A percentile compares a stretch with the other conserved stretches of the same genome.
These are phyloP conservation scores for Hylaeus volcanicus DNA, from an alignment of 1,140 invertebrate genomes.

Conservation along the genomic window DNA sequence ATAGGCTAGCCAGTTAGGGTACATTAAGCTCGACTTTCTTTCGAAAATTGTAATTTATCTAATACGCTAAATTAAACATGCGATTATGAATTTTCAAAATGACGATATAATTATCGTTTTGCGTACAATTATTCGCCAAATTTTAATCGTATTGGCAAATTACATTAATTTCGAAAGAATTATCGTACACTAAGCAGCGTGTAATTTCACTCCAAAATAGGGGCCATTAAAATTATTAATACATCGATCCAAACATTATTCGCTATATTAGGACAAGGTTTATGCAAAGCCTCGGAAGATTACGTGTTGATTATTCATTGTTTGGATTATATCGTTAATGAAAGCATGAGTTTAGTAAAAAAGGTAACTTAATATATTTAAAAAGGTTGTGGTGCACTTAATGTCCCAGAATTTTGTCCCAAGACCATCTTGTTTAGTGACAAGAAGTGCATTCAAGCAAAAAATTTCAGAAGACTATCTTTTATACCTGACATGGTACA, in stretches of 20 bases:
- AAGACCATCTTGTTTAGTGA: no score
- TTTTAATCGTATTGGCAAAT: not conserved
- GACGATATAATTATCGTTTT: not conserved
- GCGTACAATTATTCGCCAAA: not conserved
- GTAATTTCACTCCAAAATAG: not conserved
- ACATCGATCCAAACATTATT: not conserved
- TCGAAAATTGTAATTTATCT: not conserved
- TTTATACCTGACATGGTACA: no score
- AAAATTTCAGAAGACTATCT: no score
- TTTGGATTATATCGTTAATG: no score
- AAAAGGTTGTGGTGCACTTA: no score
- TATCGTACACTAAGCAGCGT: not conserved
- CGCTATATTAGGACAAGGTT: no score
- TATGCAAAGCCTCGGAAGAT: no score
- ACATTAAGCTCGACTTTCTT: constrained; percentile 32
- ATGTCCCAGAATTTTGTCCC: no score
- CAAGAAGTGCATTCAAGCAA: no score
- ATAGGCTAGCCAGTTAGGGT: constrained; percentile 19
- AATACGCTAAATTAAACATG: not conserved
- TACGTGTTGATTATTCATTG: no score
- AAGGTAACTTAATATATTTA: no score
- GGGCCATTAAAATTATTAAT: not conserved
- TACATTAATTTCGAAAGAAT: constrained; percentile 6
- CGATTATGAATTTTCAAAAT: not conserved
- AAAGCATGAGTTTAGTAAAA: no score